Evolutionary conservation across 2,113 vertebrate species (phyloP).

Genomic region (Campylomormyrus tamandua): DNA sequence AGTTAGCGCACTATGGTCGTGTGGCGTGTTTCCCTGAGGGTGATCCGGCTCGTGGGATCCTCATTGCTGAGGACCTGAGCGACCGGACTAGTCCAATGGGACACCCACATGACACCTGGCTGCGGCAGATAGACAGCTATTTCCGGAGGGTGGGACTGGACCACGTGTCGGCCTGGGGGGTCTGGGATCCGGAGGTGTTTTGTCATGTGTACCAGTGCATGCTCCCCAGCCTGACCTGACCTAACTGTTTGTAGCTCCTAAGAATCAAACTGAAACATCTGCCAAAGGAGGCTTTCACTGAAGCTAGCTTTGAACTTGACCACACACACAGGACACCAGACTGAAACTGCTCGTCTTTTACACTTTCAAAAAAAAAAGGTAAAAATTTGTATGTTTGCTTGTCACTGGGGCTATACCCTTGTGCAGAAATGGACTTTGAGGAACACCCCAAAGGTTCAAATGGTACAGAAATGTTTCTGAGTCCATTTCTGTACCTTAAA

Average conservation of each 20-base stretch:
- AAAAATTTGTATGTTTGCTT: too few relatives aligned
- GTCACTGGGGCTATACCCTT: too few relatives aligned
- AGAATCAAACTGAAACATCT: not conserved
- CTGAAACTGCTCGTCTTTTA: not conserved
- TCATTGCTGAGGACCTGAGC: not conserved
- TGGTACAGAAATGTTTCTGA: too few relatives aligned
- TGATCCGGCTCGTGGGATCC: not conserved
- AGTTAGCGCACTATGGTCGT: not conserved
- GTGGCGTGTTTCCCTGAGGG: not conserved
- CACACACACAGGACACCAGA: not conserved
- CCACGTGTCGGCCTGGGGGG: not conserved
- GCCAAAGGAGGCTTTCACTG: not conserved
- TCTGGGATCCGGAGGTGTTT: not conserved
- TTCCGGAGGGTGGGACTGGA: not conserved
- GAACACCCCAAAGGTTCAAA: too few relatives aligned
- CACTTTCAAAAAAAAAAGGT: too few relatives aligned
- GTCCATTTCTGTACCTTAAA: too few relatives aligned
- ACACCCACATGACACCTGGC: not conserved
- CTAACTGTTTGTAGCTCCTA: not conserved
- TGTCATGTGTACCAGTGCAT: not conserved
- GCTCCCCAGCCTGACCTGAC: not conserved
- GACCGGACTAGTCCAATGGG: not conserved
- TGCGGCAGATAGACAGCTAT: not conserved
- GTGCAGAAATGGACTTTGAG: too few relatives aligned
- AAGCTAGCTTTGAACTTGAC: not conserved